Evolutionary conservation across 1,140 invertebrate species (phyloP).

Genomic region (Drosophila orena): DNA sequence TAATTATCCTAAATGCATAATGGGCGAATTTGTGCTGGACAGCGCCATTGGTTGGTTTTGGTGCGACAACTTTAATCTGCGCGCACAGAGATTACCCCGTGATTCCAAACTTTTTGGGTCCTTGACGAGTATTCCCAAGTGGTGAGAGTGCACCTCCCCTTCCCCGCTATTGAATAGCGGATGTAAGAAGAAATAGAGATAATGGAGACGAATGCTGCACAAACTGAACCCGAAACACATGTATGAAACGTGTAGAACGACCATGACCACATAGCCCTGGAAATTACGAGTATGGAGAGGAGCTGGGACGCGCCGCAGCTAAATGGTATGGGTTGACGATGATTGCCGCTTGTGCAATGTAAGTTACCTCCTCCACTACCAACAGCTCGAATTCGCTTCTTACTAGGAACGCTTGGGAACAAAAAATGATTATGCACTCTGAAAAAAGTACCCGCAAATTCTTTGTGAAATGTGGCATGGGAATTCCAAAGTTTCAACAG

Average conservation of each 20-base stretch:
- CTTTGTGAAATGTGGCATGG: not conserved
- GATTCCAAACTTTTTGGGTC: not conserved
- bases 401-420: not conserved
- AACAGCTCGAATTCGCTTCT: not conserved
- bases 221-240: slow-evolving; percentile 12
- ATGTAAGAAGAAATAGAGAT: slow-evolving; percentile 1
- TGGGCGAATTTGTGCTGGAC: slow-evolving; percentile 4
- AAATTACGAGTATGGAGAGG: slow-evolving; percentile 10
- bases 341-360: slow-evolving; percentile 39
- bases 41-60: not conserved
- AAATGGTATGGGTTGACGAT: slow-evolving; percentile 15
- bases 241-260: slow-evolving; percentile 5
- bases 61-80: slow-evolving; percentile 2
- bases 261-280: slow-evolving; percentile 11
- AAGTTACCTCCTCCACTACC: slow-evolving; percentile 29
- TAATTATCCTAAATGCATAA: slow-evolving; percentile 6
- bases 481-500: no score
- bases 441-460: not conserved
- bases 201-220: slow-evolving; percentile 1
- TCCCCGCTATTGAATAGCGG: not conserved
- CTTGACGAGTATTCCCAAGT: not conserved
- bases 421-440: not conserved
- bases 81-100: not conserved
- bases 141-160: slow-evolving; percentile 5
- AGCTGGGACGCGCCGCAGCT: not conserved